These are phyloP conservation scores for Athalia circularis DNA, from an alignment of 2,888 invertebrate species.

Conservation along the genomic window DNA sequence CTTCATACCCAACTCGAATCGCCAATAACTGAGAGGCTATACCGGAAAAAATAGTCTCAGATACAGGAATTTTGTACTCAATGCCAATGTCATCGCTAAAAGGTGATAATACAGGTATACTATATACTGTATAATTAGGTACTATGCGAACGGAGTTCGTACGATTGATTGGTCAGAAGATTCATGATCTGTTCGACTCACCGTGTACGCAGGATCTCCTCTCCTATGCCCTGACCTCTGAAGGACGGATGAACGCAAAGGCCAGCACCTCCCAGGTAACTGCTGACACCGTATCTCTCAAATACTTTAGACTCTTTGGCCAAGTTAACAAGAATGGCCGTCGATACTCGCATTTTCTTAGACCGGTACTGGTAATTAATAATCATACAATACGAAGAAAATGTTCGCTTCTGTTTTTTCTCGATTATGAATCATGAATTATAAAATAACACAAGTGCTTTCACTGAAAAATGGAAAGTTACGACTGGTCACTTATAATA, in stretches of 20 bases:
- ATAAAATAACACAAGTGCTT: not conserved
- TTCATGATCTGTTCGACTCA: conserved; percentile 36
- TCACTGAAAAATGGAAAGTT: not conserved
- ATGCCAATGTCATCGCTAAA: conserved; percentile 58
- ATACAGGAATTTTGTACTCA: conserved; percentile 57
- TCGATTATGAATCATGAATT: not conserved
- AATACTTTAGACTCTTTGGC: conserved; percentile 55
- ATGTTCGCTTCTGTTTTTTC: too few relatives aligned
- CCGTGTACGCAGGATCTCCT: conserved; percentile 60
- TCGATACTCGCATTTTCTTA: conserved; percentile 45
- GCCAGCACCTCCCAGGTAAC: conserved; percentile 66
- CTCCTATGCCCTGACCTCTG: conserved; percentile 65
- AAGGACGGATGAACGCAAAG: conserved; percentile 64
- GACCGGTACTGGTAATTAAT: conserved; percentile 42
- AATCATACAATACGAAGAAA: too few relatives aligned
- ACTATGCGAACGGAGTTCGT: not conserved
- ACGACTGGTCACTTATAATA: not conserved
- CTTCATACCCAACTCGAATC: conserved; percentile 57
- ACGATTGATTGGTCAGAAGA: not conserved
- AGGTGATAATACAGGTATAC: not conserved
- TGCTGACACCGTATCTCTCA: conserved; percentile 59
- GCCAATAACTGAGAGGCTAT: conserved; percentile 60
- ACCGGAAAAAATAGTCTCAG: conserved; percentile 61
- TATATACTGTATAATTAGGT: not conserved
- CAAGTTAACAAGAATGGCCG: conserved; percentile 48